phyloP scores from a whole-genome alignment of 2,888 invertebrate genomes.

The Maniola hyperantus region DNA sequence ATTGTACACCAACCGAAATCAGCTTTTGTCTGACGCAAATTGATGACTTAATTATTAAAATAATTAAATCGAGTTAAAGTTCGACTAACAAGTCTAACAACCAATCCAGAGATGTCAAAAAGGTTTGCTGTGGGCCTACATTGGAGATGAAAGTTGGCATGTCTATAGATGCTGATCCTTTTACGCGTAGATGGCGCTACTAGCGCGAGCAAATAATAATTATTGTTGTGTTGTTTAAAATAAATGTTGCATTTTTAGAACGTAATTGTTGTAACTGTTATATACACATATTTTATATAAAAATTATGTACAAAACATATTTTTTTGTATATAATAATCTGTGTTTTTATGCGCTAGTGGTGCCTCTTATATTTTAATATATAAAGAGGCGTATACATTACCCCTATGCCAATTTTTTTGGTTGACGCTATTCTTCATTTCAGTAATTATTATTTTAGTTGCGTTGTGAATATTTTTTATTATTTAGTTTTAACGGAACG shows the following conservation, averaged over 20 bases:
- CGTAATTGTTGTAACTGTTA: conserved; percentile 9
- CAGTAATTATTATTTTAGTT: neutral
- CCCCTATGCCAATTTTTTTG: neutral
- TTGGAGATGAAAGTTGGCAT: neutral
- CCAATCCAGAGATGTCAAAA: neutral
- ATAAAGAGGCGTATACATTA: neutral
- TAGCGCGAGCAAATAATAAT: conserved; percentile 2
- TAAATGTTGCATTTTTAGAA: neutral
- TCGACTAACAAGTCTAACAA: too few species aligned
- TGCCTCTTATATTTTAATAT: conserved; percentile 8
- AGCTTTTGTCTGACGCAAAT: too few species aligned
- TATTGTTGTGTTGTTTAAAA: conserved; percentile 1
- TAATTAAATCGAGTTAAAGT: neutral
- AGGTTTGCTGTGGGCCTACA: neutral
- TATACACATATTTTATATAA: neutral
- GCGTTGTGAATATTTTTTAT: neutral
- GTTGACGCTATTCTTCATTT: neutral
- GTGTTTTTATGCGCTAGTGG: conserved; percentile 16
- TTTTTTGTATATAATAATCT: conserved; percentile 1
- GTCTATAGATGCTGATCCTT: neutral
- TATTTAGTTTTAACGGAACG: neutral
- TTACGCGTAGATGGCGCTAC: neutral
- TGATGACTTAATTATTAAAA: too few species aligned
- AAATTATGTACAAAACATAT: neutral
- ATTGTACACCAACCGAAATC: too few species aligned